phyloP scores from a whole-genome alignment of 2,888 invertebrate genomes.

The Drosophila mimica region DNA sequence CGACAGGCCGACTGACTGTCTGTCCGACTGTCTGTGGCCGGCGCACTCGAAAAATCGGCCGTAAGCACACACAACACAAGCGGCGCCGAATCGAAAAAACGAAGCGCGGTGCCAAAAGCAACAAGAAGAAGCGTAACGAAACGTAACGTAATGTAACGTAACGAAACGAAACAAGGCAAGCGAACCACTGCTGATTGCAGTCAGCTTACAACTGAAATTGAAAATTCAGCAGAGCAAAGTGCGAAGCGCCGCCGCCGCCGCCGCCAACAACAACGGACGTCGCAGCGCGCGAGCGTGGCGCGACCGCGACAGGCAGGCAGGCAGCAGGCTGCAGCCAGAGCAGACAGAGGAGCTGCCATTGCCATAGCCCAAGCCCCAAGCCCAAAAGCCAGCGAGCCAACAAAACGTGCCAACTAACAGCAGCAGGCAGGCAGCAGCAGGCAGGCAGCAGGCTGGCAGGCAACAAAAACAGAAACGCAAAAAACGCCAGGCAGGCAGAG shows the following conservation, averaged over 20 bases:
- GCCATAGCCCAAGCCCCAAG: conserved; percentile 65
- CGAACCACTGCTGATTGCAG: conserved; percentile 84
- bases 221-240: conserved; percentile 84
- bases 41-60: conserved; percentile 42
- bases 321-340: conserved; percentile 64
- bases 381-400: conserved; percentile 73
- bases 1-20: conserved; percentile 21
- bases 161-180: conserved; percentile 68
- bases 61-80: conserved; percentile 27
- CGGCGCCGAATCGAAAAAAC: conserved; percentile 29
- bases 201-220: conserved; percentile 84
- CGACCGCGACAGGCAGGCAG: conserved; percentile 67
- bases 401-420: conserved; percentile 75
- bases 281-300: conserved; percentile 61
- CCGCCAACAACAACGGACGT: conserved; percentile 30
- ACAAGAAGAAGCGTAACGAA: conserved; percentile 7
- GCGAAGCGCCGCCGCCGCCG: conserved; percentile 77
- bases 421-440: conserved; percentile 49
- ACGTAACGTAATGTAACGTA: conserved; percentile 44
- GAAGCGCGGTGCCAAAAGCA: conserved; percentile 1
- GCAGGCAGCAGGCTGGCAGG: conserved; percentile 40
- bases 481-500: conserved; percentile 70
- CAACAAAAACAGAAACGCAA: conserved; percentile 76
- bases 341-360: conserved; percentile 42
- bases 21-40: conserved; percentile 4